Conservation (phyloP, 2,888 invertebrate species). For the Saturnia japonica region DNA sequence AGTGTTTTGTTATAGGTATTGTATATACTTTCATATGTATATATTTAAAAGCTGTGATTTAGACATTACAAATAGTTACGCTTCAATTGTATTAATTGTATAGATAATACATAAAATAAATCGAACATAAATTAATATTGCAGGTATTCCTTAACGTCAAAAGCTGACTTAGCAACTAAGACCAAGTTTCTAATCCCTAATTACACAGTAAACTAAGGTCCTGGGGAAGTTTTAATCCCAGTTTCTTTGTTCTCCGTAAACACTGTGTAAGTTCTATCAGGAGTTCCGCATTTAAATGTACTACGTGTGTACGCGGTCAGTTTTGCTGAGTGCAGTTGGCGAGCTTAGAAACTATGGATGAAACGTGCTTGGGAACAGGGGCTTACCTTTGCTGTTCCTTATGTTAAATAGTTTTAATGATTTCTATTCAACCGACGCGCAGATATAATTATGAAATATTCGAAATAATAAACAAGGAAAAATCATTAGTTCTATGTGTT, state of each 20-base stretch:
- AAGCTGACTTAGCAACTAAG: slow-evolving; percentile 18
- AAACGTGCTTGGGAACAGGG: neutral
- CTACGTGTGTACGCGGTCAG: slow-evolving; percentile 41
- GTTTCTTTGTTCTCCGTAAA: slow-evolving; percentile 39
- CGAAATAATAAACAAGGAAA: no score
- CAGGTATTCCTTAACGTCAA: neutral
- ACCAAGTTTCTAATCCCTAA: slow-evolving; percentile 33
- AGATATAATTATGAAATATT: neutral
- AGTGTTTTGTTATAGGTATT: no score
- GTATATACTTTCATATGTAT: no score
- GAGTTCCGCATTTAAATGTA: slow-evolving; percentile 31
- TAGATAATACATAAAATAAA: no score
- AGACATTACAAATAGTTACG: no score
- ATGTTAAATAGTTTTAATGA: neutral
- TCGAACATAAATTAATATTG: neutral
- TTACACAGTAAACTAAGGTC: slow-evolving; percentile 42
- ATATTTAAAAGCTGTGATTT: no score
- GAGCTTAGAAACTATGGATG: slow-evolving; percentile 1
- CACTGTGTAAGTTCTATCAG: slow-evolving; percentile 35
- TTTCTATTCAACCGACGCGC: neutral
- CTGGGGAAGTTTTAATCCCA: slow-evolving; percentile 37
- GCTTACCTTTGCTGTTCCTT: neutral
- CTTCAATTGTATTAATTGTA: no score
- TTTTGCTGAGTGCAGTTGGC: slow-evolving; percentile 34
- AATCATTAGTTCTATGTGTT: no score